A percentile compares a stretch with the other conserved stretches of the same genome.
These are phyloP conservation scores for Drosophila anomelani DNA, from an alignment of 2,888 invertebrate genomes.

Conservation along the genomic window DNA sequence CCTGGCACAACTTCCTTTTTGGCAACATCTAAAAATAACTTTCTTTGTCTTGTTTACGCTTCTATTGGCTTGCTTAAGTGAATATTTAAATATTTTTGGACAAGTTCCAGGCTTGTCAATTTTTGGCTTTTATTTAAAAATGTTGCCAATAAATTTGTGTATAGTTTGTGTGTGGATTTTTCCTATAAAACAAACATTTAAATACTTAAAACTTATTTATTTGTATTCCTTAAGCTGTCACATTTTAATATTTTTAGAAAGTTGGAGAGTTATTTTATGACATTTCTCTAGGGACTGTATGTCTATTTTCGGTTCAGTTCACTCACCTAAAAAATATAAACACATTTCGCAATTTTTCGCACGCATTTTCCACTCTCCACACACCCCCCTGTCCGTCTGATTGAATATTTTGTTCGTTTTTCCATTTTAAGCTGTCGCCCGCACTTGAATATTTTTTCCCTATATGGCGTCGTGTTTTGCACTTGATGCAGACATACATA, in stretches of 20 bases:
- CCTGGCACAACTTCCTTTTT: slow-evolving; percentile 1
- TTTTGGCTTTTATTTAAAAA: slow-evolving; percentile 1
- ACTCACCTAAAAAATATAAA: slow-evolving; percentile 8
- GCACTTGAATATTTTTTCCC: slow-evolving; percentile 54
- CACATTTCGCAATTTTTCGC: slow-evolving; percentile 28
- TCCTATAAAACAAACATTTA: neutral
- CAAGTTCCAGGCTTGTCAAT: neutral
- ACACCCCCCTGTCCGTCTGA: slow-evolving; percentile 54
- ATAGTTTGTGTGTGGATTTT: neutral
- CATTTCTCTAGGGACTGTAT: neutral
- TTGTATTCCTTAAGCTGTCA: neutral
- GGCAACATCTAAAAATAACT: neutral
- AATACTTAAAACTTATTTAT: neutral
- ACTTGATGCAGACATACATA: slow-evolving; percentile 63
- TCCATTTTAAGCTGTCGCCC: slow-evolving; percentile 52
- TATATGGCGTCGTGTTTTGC: slow-evolving; percentile 59
- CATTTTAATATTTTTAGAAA: neutral
- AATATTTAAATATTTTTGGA: slow-evolving; percentile 22
- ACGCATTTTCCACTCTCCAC: slow-evolving; percentile 18
- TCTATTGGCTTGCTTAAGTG: neutral
- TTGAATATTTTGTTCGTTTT: slow-evolving; percentile 67
- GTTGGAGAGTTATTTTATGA: neutral
- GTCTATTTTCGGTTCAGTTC: slow-evolving; percentile 25
- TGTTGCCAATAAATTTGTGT: neutral
- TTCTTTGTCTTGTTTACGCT: neutral